Conservation (phyloP, 1,140 invertebrate species). For the Arctopsyche grandis region DNA sequence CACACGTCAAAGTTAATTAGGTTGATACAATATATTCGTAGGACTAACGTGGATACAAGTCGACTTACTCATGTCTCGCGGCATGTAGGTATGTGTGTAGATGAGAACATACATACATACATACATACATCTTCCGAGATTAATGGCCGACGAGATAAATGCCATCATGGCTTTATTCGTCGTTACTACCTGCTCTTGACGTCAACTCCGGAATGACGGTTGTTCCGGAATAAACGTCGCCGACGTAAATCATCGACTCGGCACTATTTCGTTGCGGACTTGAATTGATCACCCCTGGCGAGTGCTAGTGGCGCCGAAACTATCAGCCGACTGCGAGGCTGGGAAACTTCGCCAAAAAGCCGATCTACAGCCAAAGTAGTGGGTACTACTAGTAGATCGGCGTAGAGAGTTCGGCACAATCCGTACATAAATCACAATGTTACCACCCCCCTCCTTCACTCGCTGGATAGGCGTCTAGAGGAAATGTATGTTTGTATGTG, state of each 20-base stretch:
- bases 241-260: not conserved
- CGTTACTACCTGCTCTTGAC: not conserved
- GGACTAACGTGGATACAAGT: too few relatives aligned
- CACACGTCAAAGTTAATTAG: not conserved
- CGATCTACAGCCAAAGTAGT: too few relatives aligned
- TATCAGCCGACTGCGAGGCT: too few relatives aligned
- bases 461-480: too few relatives aligned
- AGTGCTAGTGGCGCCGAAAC: too few relatives aligned
- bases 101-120: not conserved
- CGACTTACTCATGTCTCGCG: not conserved
- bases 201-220: not conserved
- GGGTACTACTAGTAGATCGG: too few relatives aligned
- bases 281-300: too few relatives aligned
- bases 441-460: not conserved
- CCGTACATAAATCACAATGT: slow-evolving; percentile 20
- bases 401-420: not conserved
- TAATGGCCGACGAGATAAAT: slow-evolving; percentile 25
- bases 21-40: not conserved
- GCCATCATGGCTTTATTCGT: slow-evolving; percentile 8
- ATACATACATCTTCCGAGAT: not conserved
- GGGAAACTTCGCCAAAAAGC: too few relatives aligned
- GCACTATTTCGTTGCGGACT: not conserved
- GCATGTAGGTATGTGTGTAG: not conserved
- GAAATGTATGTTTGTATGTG: not conserved
- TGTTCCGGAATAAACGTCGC: too few relatives aligned